These are phyloP conservation scores for Rhynchotus rufescens DNA, from an alignment of 2,797 vertebrate species.

Conservation along the genomic window DNA sequence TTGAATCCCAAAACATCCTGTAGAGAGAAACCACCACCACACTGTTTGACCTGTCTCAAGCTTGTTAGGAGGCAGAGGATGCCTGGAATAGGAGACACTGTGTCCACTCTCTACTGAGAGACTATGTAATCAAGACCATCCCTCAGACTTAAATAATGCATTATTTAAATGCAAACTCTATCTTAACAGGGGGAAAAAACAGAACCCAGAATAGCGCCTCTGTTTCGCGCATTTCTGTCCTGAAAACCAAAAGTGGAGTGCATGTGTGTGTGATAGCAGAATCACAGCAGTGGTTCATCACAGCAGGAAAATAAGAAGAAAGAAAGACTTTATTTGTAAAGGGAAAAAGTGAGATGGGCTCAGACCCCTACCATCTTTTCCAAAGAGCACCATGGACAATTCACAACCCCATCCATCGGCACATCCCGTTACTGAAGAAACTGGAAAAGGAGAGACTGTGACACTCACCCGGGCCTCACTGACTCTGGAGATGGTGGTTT, in stretches of 20 bases:
- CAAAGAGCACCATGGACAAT: not conserved
- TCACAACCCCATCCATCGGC: fast-evolving
- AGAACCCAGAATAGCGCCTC: not conserved
- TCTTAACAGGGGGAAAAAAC: not conserved
- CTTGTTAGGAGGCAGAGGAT: not conserved
- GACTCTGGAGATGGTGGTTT: conserved; percentile 91
- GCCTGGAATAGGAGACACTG: not conserved
- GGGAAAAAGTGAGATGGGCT: not conserved
- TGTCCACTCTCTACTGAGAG: not conserved
- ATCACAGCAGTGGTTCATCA: not conserved
- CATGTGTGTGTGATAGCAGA: not conserved
- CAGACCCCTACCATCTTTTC: not conserved
- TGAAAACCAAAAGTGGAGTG: not conserved
- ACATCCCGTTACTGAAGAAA: not conserved
- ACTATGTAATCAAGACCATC: not conserved
- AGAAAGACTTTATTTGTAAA: not conserved
- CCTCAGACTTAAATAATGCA: not conserved
- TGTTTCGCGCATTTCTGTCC: not conserved
- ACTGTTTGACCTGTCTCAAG: not conserved
- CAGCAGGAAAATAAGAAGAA: not conserved
- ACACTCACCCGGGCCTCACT: conserved; percentile 87
- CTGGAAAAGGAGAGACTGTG: not conserved
- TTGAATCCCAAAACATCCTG: conserved; percentile 96
- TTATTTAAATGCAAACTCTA: not conserved
- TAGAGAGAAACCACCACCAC: not conserved